Percentiles rank a stretch among this genome's conserved stretches.
phyloP scores from a whole-genome alignment of 2,113 vertebrate species.

The Sylvilagus bachmani region DNA sequence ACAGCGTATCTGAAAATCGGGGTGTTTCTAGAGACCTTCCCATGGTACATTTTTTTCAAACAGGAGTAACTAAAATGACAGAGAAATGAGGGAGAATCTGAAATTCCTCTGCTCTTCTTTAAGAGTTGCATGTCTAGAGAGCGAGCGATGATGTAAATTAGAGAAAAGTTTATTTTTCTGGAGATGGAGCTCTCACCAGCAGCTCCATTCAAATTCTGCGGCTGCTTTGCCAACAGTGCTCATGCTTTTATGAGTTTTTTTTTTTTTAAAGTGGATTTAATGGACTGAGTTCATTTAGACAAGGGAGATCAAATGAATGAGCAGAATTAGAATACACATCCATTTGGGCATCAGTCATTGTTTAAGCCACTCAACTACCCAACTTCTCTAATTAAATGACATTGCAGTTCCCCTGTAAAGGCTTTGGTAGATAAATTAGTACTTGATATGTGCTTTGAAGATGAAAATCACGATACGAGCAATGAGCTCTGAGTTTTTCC shows the following conservation, averaged over 20 bases:
- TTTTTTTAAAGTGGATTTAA: slow-evolving; percentile 63
- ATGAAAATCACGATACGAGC: slow-evolving; percentile 67
- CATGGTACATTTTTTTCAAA: background rate
- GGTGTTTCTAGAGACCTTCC: background rate
- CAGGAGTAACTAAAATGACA: background rate
- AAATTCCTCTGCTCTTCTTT: background rate
- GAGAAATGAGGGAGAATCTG: background rate
- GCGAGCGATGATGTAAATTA: background rate
- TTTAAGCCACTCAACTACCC: slow-evolving; percentile 72
- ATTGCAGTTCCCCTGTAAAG: slow-evolving; percentile 49
- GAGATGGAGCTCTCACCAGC: slow-evolving; percentile 60
- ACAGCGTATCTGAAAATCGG: background rate
- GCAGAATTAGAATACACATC: slow-evolving; percentile 68
- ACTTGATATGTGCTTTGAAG: slow-evolving; percentile 78
- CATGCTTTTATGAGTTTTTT: slow-evolving; percentile 62
- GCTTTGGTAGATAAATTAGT: slow-evolving; percentile 64
- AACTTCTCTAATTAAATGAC: slow-evolving; percentile 78
- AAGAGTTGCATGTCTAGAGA: background rate
- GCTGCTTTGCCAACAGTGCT: slow-evolving; percentile 60
- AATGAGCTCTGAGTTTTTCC: slow-evolving; percentile 38
- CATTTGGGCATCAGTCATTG: slow-evolving; percentile 75
- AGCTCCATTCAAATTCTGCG: slow-evolving; percentile 60
- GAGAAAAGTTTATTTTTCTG: slow-evolving; percentile 61
- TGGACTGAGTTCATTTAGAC: slow-evolving; percentile 80
- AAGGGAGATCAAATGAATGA: slow-evolving; percentile 71